These are phyloP conservation scores for Cichlasoma orientale DNA, from an alignment of 2,797 vertebrate species.

Conservation along the genomic window DNA sequence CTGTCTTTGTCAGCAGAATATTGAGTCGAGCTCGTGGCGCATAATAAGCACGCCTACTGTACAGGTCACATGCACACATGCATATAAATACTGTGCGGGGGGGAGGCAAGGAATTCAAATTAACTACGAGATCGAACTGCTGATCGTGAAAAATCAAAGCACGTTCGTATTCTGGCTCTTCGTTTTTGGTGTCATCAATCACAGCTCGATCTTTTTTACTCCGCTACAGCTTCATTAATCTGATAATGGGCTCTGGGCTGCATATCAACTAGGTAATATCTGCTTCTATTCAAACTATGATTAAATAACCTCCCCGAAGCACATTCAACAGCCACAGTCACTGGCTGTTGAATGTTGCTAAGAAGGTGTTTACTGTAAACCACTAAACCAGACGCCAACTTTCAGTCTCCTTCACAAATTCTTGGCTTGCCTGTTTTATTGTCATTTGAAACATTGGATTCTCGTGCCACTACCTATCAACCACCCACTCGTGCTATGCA, in stretches of 20 bases:
- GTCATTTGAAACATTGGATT: not conserved
- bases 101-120: conserved; percentile 23
- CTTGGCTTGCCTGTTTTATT: not conserved
- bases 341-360: not conserved
- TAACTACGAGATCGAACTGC: conserved; percentile 25
- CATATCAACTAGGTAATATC: conserved; percentile 44
- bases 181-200: conserved; percentile 52
- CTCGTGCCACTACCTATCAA: not conserved
- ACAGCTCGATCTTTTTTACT: conserved; percentile 12
- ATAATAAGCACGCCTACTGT: not conserved
- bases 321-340: conserved; percentile 7
- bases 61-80: not conserved
- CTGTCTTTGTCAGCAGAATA: conserved; percentile 62
- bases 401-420: not conserved
- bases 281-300: conserved; percentile 55
- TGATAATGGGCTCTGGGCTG: conserved; percentile 59
- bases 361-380: not conserved
- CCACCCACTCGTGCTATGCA: not conserved
- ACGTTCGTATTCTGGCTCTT: conserved; percentile 27
- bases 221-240: conserved; percentile 51
- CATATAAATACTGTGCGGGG: not conserved
- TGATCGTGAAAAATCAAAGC: conserved; percentile 53
- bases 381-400: not conserved
- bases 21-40: conserved; percentile 1
- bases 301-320: conserved; percentile 47